Percentiles rank a stretch among this genome's conserved stretches.
These are phyloP conservation scores for Biston stratarius DNA, from an alignment of 2,888 invertebrate species.

Conservation along the genomic window DNA sequence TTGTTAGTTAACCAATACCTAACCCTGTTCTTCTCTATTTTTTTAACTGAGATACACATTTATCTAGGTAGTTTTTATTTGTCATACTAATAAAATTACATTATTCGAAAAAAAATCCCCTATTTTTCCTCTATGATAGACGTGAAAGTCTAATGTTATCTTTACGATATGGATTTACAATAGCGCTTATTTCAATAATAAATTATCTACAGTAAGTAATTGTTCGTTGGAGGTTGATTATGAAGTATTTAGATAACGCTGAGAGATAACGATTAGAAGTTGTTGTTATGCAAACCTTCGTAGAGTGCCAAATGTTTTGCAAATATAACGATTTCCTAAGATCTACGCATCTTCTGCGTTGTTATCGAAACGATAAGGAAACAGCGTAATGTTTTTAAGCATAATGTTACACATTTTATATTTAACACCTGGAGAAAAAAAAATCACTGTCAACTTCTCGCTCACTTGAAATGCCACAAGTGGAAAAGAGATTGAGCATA, in stretches of 20 bases:
- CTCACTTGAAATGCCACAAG: too few species aligned
- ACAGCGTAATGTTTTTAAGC: neutral
- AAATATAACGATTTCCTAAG: neutral
- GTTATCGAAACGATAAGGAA: neutral
- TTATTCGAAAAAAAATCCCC: neutral
- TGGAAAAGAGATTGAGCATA: too few species aligned
- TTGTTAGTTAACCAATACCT: too few species aligned
- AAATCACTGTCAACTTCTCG: too few species aligned
- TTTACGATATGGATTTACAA: slow-evolving; percentile 10
- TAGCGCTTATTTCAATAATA: neutral
- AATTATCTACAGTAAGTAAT: slow-evolving; percentile 4
- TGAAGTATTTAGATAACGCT: slow-evolving; percentile 13
- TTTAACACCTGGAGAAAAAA: too few species aligned
- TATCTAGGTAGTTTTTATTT: neutral
- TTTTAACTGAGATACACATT: too few species aligned
- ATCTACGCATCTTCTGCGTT: neutral
- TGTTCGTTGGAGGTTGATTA: slow-evolving; percentile 14
- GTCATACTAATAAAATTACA: neutral
- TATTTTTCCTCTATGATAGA: neutral
- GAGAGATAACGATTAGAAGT: slow-evolving; percentile 4
- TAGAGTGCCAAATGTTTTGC: neutral
- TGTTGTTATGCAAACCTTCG: slow-evolving; percentile 3
- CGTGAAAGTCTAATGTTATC: slow-evolving; percentile 11
- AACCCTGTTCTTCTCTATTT: too few species aligned
- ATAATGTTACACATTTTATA: too few species aligned